Conservation (phyloP, 2,113 vertebrate genomes). For the Polypterus senegalus region DNA sequence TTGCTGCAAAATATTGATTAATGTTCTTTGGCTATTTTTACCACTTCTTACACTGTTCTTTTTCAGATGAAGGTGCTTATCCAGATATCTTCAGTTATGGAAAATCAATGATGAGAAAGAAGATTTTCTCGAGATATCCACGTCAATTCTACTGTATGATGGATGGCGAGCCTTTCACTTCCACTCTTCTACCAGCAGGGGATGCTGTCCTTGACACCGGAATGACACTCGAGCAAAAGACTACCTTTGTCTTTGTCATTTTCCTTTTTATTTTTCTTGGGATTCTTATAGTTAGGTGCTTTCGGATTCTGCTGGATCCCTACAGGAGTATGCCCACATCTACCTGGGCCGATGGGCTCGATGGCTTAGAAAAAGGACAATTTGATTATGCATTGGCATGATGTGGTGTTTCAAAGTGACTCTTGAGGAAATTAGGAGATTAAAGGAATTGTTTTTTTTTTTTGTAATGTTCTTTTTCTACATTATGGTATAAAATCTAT, state of each 20-base stretch:
- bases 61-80: conserved; percentile 29
- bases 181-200: conserved; percentile 38
- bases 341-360: conserved; percentile 62
- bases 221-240: conserved; percentile 71
- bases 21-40: no score
- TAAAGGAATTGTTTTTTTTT: no score
- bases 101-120: conserved; percentile 40
- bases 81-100: conserved; percentile 21
- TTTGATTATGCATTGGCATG: conserved; percentile 59
- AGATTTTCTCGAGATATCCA: conserved; percentile 27
- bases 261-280: conserved; percentile 67
- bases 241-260: conserved; percentile 61
- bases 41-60: no score
- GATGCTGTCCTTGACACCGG: conserved; percentile 32
- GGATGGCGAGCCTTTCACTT: conserved; percentile 53
- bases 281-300: conserved; percentile 65
- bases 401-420: neutral
- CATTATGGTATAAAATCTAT: no score
- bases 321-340: conserved; percentile 70
- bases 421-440: no score
- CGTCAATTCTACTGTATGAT: conserved; percentile 44
- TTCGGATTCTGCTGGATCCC: conserved; percentile 65
- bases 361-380: conserved; percentile 68
- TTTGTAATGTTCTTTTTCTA: no score
- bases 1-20: no score